A percentile compares a stretch with the other conserved stretches of the same genome.
These are phyloP conservation scores for Falco naumanni DNA, from an alignment of 2,797 vertebrate species.

Conservation along the genomic window DNA sequence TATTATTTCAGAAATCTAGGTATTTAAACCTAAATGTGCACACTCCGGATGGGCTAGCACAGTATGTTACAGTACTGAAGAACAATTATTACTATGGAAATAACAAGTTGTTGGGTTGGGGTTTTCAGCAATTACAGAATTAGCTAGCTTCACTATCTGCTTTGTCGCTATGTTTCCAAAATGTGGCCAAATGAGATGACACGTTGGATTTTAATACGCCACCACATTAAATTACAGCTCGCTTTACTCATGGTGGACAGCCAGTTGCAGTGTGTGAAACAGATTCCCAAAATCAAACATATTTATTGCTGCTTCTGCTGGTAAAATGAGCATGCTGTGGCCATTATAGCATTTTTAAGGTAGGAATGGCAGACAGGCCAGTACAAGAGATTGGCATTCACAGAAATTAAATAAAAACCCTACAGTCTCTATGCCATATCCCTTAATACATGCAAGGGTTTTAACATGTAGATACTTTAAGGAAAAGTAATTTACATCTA, in stretches of 20 bases:
- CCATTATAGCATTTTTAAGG: neutral
- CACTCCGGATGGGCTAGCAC: neutral
- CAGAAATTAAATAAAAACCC: neutral
- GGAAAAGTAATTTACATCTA: neutral
- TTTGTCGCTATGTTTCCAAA: constrained; percentile 40
- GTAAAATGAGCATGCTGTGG: rapidly evolving
- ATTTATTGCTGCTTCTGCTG: neutral
- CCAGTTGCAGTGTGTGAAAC: neutral
- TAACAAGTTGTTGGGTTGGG: neutral
- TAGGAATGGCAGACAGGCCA: neutral
- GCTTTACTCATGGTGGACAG: constrained; percentile 14
- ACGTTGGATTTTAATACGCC: constrained; percentile 32
- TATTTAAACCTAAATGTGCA: neutral
- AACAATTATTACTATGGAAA: neutral
- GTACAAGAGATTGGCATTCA: neutral
- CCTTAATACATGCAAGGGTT: neutral
- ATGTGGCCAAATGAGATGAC: constrained; percentile 54
- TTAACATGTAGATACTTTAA: neutral
- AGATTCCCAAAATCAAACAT: constrained; percentile 35
- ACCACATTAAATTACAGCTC: constrained; percentile 37
- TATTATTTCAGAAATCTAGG: neutral
- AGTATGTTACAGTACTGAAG: neutral
- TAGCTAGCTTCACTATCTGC: constrained; percentile 36
- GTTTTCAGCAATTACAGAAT: constrained; percentile 58
- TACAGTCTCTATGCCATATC: neutral